Conservation (phyloP, 2,888 invertebrate species). For the Chrysina gloriosa region DNA sequence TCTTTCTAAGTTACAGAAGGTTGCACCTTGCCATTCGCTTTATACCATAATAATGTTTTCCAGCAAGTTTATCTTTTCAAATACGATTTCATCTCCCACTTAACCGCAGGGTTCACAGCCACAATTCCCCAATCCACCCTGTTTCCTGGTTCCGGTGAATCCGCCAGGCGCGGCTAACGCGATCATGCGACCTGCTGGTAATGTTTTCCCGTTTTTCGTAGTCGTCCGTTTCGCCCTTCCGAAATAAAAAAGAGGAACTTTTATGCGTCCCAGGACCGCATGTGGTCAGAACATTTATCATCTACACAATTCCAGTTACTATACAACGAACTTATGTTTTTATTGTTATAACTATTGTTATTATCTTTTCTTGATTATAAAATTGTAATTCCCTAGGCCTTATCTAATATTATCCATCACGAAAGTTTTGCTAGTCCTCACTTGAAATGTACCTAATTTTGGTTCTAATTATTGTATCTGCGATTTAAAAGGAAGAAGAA, state of each 20-base stretch:
- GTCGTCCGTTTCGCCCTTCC: constrained; percentile 38
- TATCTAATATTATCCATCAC: not conserved
- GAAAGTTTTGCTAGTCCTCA: no score
- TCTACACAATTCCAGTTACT: constrained; percentile 51
- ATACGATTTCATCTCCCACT: constrained; percentile 47
- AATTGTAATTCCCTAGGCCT: not conserved
- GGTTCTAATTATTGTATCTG: no score
- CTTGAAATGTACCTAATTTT: no score
- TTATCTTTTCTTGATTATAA: constrained; percentile 4
- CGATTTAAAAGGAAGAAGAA: no score
- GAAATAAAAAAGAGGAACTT: constrained; percentile 46
- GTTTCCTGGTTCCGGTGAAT: constrained; percentile 60
- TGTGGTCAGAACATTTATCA: constrained; percentile 62
- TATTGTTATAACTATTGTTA: constrained; percentile 39
- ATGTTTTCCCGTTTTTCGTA: constrained; percentile 64
- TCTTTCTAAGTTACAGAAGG: not conserved
- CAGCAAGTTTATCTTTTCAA: constrained; percentile 38
- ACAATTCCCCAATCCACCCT: constrained; percentile 52
- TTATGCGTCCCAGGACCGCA: constrained; percentile 61
- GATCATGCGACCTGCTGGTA: constrained; percentile 66
- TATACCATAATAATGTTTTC: constrained; percentile 19
- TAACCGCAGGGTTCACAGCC: constrained; percentile 47
- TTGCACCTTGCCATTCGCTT: constrained; percentile 12
- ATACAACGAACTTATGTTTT: constrained; percentile 57
- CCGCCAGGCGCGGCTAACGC: constrained; percentile 63